Evolutionary conservation across 2,113 vertebrate genomes (phyloP).

Genomic region (Cryptoleucopteryx plumbea): DNA sequence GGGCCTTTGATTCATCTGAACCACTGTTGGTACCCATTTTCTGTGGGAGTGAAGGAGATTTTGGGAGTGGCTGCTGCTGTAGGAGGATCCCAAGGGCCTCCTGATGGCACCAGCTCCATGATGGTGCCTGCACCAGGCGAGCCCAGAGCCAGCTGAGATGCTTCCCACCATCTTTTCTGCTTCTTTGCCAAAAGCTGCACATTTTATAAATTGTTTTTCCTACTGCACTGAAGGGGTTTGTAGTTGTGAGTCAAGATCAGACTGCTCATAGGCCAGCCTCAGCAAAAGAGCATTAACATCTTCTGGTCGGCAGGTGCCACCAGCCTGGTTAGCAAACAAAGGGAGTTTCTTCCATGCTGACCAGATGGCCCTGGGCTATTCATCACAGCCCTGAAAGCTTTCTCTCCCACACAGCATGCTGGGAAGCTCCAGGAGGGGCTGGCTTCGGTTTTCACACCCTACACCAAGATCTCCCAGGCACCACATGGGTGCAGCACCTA

Average conservation of each 20-base stretch:
- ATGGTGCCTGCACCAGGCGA: neutral
- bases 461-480: neutral
- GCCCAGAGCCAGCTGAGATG: neutral
- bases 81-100: neutral
- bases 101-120: neutral
- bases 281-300: neutral
- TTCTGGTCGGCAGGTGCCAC: neutral
- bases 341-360: neutral
- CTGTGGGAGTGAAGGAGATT: neutral
- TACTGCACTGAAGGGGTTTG: neutral
- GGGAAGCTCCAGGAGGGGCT: neutral
- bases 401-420: neutral
- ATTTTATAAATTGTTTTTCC: neutral
- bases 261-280: neutral
- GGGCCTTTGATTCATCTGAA: neutral
- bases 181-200: neutral
- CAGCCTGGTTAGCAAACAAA: neutral
- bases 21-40: neutral
- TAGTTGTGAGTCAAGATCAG: neutral
- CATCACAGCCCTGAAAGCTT: neutral
- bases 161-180: neutral
- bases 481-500: neutral
- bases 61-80: neutral
- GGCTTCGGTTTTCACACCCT: neutral
- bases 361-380: neutral